Evolutionary conservation across 1,140 invertebrate genomes (phyloP).

Genomic region (Andrena cerasifolii): DNA sequence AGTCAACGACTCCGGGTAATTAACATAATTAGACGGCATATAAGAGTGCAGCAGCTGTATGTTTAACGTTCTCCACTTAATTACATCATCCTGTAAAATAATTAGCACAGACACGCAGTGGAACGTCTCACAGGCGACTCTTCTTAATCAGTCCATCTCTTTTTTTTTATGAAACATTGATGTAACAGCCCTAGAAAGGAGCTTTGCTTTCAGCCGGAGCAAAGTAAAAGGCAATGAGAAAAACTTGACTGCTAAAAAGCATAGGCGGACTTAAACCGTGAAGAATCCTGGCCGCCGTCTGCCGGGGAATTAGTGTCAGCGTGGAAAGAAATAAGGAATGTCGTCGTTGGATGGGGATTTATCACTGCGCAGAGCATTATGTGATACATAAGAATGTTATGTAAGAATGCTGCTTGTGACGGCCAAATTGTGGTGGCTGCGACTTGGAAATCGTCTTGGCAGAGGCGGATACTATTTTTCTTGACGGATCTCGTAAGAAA

Average conservation of each 20-base stretch:
- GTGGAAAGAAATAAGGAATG: background rate
- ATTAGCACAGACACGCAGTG: background rate
- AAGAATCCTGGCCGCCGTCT: background rate
- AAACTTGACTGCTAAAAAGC: constrained; percentile 15
- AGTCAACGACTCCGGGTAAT: too few relatives aligned
- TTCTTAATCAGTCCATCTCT: background rate
- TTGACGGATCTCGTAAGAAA: constrained; percentile 3
- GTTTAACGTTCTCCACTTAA: background rate
- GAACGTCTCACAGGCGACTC: background rate
- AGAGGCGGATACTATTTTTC: constrained; percentile 1
- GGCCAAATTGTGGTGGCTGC: background rate
- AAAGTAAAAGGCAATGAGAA: background rate
- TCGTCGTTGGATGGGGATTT: constrained; percentile 14
- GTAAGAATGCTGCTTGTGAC: background rate
- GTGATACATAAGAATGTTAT: constrained; percentile 19
- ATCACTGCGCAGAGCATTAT: constrained; percentile 20
- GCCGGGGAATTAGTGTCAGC: constrained; percentile 15
- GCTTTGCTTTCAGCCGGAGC: background rate
- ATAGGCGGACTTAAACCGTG: constrained; percentile 1
- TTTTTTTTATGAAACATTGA: background rate
- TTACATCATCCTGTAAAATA: background rate
- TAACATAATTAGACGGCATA: too few relatives aligned
- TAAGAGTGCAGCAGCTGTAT: background rate
- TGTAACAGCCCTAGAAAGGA: background rate
- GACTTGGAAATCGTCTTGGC: constrained; percentile 28